Evolutionary conservation across 2,797 vertebrate genomes (phyloP), one percentile per base, ranked within the genome.

Genomic region (Lagodon rhomboides): DNA sequence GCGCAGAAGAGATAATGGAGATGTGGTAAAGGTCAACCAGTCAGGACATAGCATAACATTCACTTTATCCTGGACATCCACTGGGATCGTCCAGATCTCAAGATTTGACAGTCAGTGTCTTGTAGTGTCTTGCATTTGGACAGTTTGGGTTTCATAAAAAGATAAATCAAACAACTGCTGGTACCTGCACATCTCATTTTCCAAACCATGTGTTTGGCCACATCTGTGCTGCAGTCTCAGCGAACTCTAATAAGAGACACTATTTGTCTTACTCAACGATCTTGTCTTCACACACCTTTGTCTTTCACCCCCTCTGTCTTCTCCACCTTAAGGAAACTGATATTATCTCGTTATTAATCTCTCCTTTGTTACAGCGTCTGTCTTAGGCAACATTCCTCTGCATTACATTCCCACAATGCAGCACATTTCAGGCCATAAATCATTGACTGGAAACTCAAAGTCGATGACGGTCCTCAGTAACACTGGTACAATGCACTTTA

Each of bases 361-460:
- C 70, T 68, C 20, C 49, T 73, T 70, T 17, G 30, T 77, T 78
- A 43, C 61, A 65, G 67, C 41, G 16, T 75, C 73, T 54, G 63
- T 73, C 72, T 76, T 75, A n/a, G 68, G 84, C 83, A 56, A 77
- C 91, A 90, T 90, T 90, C 88, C 87, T 79, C 58, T 58, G 54
- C 4, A 30, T 76, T 70, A 71, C 59, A 53, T 82, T 91, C 83
- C 86, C 87, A 88, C 82, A 80, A 80, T 68, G 82, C 82, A 65
- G 80, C 79, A 73, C 61, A 80, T 84, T 91, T 82, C 51, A 63
- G 73, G 74, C 76, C 46, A 41, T 91, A 90, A 92, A 93, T 89
- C 90, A 90, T 91, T 89, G 80, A 91, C 89, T 91, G 81, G 55
- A 83, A 90, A 85, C 85, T 87, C 63, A 85, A 85, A 85, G 86